These are phyloP conservation scores for Kudoa iwatai DNA, from an alignment of 30 jellyfish, hydroid and myxozoan genomes.

Conservation along the genomic window DNA sequence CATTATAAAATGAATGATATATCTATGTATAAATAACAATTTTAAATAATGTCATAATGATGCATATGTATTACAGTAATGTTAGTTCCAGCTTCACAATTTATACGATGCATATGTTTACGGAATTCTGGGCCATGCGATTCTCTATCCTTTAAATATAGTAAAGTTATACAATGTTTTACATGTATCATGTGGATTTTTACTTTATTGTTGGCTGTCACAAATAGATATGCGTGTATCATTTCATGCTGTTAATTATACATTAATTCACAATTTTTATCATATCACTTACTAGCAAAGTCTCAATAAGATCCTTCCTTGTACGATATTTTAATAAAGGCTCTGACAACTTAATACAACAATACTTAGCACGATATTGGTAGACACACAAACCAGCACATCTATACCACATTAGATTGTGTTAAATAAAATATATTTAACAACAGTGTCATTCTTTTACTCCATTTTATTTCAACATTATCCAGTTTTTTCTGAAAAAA, in stretches of 20 bases:
- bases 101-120: conserved; percentile 68
- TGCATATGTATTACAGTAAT: conserved; percentile 34
- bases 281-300: conserved; percentile 26
- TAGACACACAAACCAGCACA: conserved; percentile 86
- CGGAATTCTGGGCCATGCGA: conserved; percentile 79
- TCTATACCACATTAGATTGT: too few species aligned
- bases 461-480: conserved; percentile 68
- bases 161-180: background rate
- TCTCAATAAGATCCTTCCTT: conserved; percentile 45
- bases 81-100: conserved; percentile 39
- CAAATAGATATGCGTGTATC: conserved; percentile 79
- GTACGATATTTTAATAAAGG: conserved; percentile 58
- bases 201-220: conserved; percentile 60
- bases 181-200: background rate
- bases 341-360: conserved; percentile 30
- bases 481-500: conserved; percentile 31
- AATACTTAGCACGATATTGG: conserved; percentile 45
- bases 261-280: too few species aligned
- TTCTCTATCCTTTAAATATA: conserved; percentile 29
- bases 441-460: conserved; percentile 75
- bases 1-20: background rate
- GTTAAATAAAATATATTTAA: too few species aligned
- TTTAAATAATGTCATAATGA: too few species aligned
- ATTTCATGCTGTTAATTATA: conserved; percentile 49
- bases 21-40: too few species aligned